Base-by-base conservation (phyloP, 2,113 vertebrate species). In the Taurulus bubalis region DNA sequence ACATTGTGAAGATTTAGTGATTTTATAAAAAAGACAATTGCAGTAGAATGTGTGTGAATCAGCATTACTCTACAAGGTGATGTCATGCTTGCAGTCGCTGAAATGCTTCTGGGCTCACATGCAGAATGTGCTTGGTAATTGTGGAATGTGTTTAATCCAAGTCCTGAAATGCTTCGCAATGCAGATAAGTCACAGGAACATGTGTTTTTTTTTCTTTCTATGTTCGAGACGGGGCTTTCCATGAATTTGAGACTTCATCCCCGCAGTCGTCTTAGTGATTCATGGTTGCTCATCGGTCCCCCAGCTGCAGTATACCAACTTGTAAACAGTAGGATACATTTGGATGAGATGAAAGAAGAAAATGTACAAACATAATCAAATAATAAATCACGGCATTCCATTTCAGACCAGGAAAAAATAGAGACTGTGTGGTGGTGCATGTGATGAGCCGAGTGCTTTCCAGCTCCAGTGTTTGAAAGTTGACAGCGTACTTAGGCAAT, bases 11-110 rank as follows among this genome's bases (percentile, higher is more conserved):
- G 92, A 93, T 94, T 94, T 93, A 89, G 90, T 89, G 91, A 95
- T 92, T 86, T 86, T 80, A 70, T 77, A 66, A 72, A 55, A 83
- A 89, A 28, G 89, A 88, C 80, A 90, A 92, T 96, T 95, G 95
- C 93, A 91, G 92, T 91, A 94, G 73, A 77, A 60, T 90, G 84
- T 85, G 89, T 90, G 86, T 96, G 95, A 96, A 91, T 96, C 95
- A 95, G 93, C 95, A 94, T 86, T 89, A 82, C 91, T 91, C 92
- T 85, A 83, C 87, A 65, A 69, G 77, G 89, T 96, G 95, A 96
- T 91, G 88, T 95, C 95, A 95, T 90, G 70, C 73, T 47, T 77
- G 77, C 74, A 89, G 87, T 79, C 64, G 53, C 53, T 82, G 79
- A 89, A 45, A 58, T 60, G 51, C 77, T 71, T 72, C 12, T 16